Evolutionary conservation across 2,113 vertebrate species (phyloP).

Genomic region (Stomatorhinus ivindoensis): DNA sequence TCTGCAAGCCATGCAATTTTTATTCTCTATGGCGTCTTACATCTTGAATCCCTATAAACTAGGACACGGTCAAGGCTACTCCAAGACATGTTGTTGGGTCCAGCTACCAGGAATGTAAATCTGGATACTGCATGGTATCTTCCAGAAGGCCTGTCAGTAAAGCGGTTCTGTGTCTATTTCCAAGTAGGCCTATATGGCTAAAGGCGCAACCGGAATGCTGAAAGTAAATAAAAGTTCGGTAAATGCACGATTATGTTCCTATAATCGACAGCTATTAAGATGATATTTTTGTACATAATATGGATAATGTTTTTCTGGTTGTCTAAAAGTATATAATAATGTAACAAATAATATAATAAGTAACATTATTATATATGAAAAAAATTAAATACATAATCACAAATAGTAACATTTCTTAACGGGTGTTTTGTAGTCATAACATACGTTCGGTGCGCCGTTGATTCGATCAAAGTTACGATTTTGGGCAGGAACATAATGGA

Average conservation of each 20-base stretch:
- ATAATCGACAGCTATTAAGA: neutral
- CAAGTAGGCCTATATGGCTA: neutral
- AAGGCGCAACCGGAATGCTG: neutral
- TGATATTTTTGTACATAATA: neutral
- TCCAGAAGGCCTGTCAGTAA: neutral
- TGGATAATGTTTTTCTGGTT: neutral
- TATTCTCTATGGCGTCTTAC: neutral
- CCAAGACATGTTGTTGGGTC: neutral
- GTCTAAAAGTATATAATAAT: neutral
- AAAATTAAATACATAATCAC: neutral
- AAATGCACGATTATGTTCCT: neutral
- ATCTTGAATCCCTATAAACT: neutral
- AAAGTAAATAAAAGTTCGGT: neutral
- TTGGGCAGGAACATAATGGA: neutral
- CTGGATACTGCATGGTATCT: neutral
- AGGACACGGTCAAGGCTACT: neutral
- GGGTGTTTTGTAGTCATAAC: neutral
- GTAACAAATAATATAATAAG: neutral
- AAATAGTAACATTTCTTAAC: neutral
- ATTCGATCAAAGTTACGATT: neutral
- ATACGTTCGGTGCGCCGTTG: neutral
- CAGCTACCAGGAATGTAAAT: neutral
- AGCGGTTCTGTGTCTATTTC: neutral
- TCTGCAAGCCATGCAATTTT: neutral
- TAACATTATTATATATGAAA: neutral